Conservation (phyloP, 2,797 vertebrate genomes). For the Etheostoma nigrum region DNA sequence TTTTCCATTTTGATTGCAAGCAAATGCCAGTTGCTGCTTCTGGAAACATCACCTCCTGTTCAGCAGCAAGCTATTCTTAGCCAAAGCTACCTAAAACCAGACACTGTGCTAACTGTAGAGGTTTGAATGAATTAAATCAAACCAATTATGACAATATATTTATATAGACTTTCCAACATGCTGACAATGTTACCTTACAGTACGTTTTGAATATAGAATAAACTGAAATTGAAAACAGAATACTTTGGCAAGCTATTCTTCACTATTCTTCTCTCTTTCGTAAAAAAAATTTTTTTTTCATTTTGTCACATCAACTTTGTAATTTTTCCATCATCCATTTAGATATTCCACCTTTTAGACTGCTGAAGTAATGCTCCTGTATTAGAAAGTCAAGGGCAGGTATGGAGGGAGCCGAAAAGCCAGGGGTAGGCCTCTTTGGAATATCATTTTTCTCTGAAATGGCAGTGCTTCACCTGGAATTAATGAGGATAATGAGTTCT, state of each 20-base stretch:
- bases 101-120: neutral
- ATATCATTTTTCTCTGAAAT: conserved; percentile 71
- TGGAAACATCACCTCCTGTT: conserved; percentile 4
- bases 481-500: conserved; percentile 81
- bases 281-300: neutral
- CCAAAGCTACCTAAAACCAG: conserved; percentile 7
- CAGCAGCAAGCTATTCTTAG: too few relatives aligned
- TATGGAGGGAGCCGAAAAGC: conserved; percentile 66
- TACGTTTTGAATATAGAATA: too few relatives aligned
- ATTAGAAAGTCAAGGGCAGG: conserved; percentile 77
- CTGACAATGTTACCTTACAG: neutral
- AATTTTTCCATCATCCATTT: conserved; percentile 52
- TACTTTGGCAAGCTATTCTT: neutral
- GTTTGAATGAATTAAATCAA: neutral
- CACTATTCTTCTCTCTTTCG: neutral
- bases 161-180: neutral
- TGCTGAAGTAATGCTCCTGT: conserved; percentile 63
- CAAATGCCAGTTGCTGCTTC: neutral
- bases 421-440: conserved; percentile 65
- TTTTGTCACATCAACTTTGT: conserved; percentile 40
- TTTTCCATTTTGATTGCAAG: neutral
- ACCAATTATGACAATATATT: neutral
- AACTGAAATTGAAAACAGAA: too few relatives aligned
- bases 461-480: conserved; percentile 65
- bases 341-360: conserved; percentile 69